Evolutionary conservation across 2,113 vertebrate genomes (phyloP).

Genomic region (Pluvianellus socialis): DNA sequence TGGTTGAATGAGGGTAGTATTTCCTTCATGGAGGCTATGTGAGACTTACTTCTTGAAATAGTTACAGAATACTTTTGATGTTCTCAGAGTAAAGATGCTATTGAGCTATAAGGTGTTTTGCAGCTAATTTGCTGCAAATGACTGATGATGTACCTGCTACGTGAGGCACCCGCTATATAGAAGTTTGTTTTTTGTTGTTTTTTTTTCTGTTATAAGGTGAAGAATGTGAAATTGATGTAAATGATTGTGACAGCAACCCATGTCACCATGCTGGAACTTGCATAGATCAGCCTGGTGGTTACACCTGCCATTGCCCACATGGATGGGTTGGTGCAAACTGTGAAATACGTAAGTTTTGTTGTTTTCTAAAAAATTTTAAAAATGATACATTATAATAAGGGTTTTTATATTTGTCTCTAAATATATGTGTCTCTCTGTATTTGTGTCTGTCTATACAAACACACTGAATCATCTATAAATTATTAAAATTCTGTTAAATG

Average conservation of each 20-base stretch:
- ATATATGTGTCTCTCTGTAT: background rate
- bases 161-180: background rate
- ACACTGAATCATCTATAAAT: background rate
- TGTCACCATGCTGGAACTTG: constrained; percentile 94
- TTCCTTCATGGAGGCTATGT: background rate
- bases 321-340: constrained; percentile 97
- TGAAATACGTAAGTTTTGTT: constrained; percentile 91
- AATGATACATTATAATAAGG: background rate
- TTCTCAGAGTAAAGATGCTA: background rate
- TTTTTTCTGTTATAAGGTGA: constrained; percentile 75
- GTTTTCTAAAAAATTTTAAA: background rate
- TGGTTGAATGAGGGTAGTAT: background rate
- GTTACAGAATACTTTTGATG: background rate
- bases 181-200: background rate
- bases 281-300: constrained; percentile 91
- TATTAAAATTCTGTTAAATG: background rate
- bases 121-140: background rate
- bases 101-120: background rate
- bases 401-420: background rate
- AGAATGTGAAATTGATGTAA: constrained; percentile 89
- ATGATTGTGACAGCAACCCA: constrained; percentile 93
- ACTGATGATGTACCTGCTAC: background rate
- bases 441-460: background rate
- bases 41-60: background rate
- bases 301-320: constrained; percentile 90